Conservation (phyloP, 2,797 vertebrate species). For the Falco columbarius region DNA sequence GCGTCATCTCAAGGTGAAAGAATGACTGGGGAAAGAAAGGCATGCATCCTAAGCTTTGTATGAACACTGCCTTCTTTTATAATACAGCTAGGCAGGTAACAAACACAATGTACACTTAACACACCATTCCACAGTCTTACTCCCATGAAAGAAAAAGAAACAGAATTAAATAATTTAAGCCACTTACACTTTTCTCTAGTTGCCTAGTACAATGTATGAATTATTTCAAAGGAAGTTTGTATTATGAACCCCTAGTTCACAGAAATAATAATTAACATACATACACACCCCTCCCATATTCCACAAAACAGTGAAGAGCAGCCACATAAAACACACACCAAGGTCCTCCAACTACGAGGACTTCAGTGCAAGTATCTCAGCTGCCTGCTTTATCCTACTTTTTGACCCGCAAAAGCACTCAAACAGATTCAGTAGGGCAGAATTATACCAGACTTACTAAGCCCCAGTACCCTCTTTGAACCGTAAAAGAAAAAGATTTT, state of each 20-base stretch:
- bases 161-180: neutral
- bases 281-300: neutral
- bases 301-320: neutral
- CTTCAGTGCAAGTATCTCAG: neutral
- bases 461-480: neutral
- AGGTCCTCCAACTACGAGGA: neutral
- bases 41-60: neutral
- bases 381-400: neutral
- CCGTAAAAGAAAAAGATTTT: constrained; percentile 23
- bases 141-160: neutral
- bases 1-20: neutral
- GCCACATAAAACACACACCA: neutral
- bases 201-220: neutral
- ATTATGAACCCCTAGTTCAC: neutral
- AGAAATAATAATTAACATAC: neutral
- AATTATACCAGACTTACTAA: neutral
- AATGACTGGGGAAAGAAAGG: neutral
- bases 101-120: fast-evolving
- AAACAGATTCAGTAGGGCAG: neutral
- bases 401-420: neutral
- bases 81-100: neutral
- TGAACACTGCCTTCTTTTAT: neutral
- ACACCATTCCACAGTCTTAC: neutral
- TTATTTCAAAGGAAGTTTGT: neutral
- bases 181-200: neutral